Base-by-base conservation (phyloP, 2,888 invertebrate genomes). In the Eristalinus aeneus region DNA sequence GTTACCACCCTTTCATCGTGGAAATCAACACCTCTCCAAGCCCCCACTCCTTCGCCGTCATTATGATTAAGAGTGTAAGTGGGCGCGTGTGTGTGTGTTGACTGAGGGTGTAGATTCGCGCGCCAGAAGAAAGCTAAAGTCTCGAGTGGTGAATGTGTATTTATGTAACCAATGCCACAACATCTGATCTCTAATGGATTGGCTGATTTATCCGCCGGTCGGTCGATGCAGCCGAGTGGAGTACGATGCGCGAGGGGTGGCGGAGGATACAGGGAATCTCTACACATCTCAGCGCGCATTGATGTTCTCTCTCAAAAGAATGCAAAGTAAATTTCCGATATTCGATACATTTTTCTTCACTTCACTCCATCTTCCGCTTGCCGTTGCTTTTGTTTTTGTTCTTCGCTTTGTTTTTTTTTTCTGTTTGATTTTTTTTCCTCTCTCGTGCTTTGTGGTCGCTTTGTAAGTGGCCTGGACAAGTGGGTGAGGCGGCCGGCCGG, bases 111-210 rank as follows among this genome's bases (percentile, higher is more conserved):
- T 27, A 27, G 22, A 36, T 20, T 23, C 9, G 71, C 9, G 56
- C n/a, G 56, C 27, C 34, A 36, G 20, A 32, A 20, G 0, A 9
- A 23, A 20, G 36, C 36, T 32, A 61, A n/a, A 12, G 22, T 56
- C 56, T 27, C 12, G 34, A 36, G 53, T 23, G 67, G 10, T 58
- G 46, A 82, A 65, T 74, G 74, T 69, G 71, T 82, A 34, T 74
- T 78, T 79, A 78, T 86, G 82, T 86, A 74, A 86, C 86, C 74
- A 86, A 86, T 86, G 74, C 82, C 86, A 82, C 86, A 86, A 71
- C 82, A 86, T 86, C 82, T 86, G 86, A 86, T 78, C 73, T 78
- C 82, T 86, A 86, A 86, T 86, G 86, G 86, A 86, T 86, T 86
- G 77, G 77, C 78, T 82, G 78, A 86, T 81, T 86, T 86, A 86